Evolutionary conservation across 2,888 invertebrate genomes (phyloP).

Genomic region (Mycalesis mineus): DNA sequence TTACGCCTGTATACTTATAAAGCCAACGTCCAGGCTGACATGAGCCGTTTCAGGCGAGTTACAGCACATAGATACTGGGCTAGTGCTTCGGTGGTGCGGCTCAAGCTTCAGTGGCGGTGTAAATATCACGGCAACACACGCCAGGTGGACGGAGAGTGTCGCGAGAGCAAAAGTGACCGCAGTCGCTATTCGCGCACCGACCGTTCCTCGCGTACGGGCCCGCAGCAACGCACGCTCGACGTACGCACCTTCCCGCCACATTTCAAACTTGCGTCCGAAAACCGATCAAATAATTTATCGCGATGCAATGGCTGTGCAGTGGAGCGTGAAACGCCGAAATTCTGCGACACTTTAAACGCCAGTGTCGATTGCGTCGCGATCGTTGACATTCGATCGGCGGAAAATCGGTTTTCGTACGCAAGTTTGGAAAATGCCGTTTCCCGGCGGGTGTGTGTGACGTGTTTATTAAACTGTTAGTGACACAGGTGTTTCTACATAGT

Average conservation of each 20-base stretch:
- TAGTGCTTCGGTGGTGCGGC: conserved; percentile 32
- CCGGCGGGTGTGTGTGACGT: conserved; percentile 64
- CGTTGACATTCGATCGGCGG: conserved; percentile 62
- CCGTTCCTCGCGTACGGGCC: conserved; percentile 58
- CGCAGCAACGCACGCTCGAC: conserved; percentile 56
- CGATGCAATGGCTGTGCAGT: conserved; percentile 62
- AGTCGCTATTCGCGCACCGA: conserved; percentile 69
- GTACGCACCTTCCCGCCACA: conserved; percentile 71
- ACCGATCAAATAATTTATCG: conserved; percentile 46
- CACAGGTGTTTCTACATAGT: conserved; percentile 59
- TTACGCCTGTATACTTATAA: conserved; percentile 23
- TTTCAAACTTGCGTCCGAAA: conserved; percentile 62
- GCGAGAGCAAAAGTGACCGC: conserved; percentile 55
- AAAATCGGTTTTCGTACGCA: conserved; percentile 45
- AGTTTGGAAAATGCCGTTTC: conserved; percentile 56
- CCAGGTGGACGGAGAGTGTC: conserved; percentile 60
- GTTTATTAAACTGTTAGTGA: conserved; percentile 61
- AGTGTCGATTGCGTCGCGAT: conserved; percentile 66
- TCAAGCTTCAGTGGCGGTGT: conserved; percentile 42
- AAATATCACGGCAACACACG: conserved; percentile 61
- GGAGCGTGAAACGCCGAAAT: conserved; percentile 60
- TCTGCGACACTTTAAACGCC: conserved; percentile 53
- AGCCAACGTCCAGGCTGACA: conserved; percentile 31
- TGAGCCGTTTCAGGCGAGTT: conserved; percentile 36
- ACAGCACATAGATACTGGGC: background rate